Percentiles rank a stretch among this genome's conserved stretches.
phyloP scores from a whole-genome alignment of 2,797 vertebrate genomes.

The Peromyscus attwateri region DNA sequence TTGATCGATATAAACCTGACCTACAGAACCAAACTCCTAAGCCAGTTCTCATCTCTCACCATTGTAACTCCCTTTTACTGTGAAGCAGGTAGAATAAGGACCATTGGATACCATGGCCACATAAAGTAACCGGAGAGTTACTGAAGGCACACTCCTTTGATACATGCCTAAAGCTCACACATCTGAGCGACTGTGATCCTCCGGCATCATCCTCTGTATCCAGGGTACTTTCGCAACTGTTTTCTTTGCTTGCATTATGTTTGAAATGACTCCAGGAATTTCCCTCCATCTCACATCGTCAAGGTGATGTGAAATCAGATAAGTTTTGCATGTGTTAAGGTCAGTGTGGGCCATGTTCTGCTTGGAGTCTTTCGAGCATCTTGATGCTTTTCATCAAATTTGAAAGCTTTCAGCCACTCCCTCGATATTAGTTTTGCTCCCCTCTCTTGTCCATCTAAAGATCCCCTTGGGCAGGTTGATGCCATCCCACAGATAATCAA shows the following conservation, averaged over 20 bases:
- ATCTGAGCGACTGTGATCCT: not conserved
- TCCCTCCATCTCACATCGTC: not conserved
- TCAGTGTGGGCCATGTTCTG: not conserved
- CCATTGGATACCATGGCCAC: too few relatives aligned
- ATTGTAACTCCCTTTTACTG: not conserved
- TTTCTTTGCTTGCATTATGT: not conserved
- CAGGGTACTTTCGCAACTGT: not conserved
- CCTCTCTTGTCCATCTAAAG: not conserved
- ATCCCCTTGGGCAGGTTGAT: not conserved
- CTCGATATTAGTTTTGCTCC: not conserved
- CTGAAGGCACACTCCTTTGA: not conserved
- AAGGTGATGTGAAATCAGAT: not conserved
- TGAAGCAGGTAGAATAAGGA: not conserved
- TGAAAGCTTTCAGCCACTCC: not conserved
- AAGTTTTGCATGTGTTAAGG: not conserved
- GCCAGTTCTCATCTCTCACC: not conserved
- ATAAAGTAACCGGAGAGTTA: not conserved
- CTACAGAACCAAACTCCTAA: not conserved
- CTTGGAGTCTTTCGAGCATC: not conserved
- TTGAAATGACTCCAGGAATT: not conserved
- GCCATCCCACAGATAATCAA: not conserved
- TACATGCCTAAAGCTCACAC: not conserved
- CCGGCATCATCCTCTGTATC: not conserved
- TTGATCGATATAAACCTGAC: not conserved
- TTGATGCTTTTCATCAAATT: not conserved